A percentile compares a stretch with the other conserved stretches of the same genome.
phyloP scores from a whole-genome alignment of 2,797 vertebrate genomes.

The Amphiprion clarkii region DNA sequence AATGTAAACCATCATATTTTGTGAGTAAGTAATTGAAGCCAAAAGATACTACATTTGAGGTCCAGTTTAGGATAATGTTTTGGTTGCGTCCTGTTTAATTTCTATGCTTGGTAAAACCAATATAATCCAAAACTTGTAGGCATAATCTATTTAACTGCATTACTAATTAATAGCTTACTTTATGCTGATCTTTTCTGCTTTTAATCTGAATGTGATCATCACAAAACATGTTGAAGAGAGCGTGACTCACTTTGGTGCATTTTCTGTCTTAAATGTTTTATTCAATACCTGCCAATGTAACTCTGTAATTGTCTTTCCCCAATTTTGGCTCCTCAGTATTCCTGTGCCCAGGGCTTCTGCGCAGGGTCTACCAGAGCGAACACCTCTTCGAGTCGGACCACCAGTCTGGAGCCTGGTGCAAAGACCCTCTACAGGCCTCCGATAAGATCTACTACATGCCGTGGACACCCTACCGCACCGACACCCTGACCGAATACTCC shows the following conservation, averaged over 20 bases:
- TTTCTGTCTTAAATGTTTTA: not conserved
- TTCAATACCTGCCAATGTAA: slow-evolving; percentile 83
- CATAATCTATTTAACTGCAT: slow-evolving; percentile 1
- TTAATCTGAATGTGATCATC: slow-evolving; percentile 22
- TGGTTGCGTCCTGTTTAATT: slow-evolving; percentile 19
- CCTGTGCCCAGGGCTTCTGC: slow-evolving; percentile 97
- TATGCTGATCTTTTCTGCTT: slow-evolving; percentile 4
- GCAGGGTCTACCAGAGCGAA: slow-evolving; percentile 98
- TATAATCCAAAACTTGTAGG: not conserved
- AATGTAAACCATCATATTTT: slow-evolving; percentile 5
- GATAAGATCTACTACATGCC: slow-evolving; percentile 99
- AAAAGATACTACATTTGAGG: slow-evolving; percentile 10
- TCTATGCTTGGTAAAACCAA: slow-evolving; percentile 1
- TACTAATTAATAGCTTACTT: not conserved
- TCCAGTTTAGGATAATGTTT: slow-evolving; percentile 22
- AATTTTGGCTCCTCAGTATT: slow-evolving; percentile 93
- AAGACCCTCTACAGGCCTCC: slow-evolving; percentile 97
- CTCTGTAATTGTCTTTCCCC: slow-evolving; percentile 82
- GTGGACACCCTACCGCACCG: slow-evolving; percentile 97
- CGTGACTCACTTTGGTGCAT: not conserved
- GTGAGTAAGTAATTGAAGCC: slow-evolving; percentile 21
- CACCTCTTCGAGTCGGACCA: slow-evolving; percentile 99
- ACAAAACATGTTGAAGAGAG: not conserved
- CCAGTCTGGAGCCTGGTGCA: slow-evolving; percentile 99
- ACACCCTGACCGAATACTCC: slow-evolving; percentile 96